phyloP scores from a whole-genome alignment of 2,888 invertebrate genomes.

The Ferdinandea cuprea region DNA sequence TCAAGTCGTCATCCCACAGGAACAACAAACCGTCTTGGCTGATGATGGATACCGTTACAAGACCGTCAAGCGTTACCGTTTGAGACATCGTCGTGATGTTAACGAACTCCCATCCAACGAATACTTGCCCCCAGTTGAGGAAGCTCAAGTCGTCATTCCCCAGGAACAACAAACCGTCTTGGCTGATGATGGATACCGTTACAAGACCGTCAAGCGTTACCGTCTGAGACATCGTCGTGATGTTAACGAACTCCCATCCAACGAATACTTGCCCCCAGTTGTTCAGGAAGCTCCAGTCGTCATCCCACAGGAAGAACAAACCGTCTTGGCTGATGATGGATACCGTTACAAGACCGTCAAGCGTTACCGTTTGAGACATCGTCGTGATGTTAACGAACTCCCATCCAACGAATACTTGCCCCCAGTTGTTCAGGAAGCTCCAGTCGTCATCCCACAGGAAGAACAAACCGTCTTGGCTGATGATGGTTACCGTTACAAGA shows the following conservation, averaged over 20 bases:
- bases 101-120: conserved; percentile 79
- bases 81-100: conserved; percentile 76
- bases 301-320: conserved; percentile 47
- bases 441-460: conserved; percentile 38
- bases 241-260: conserved; percentile 77
- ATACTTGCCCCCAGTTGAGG: conserved; percentile 78
- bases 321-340: conserved; percentile 26
- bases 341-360: conserved; percentile 79
- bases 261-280: conserved; percentile 76
- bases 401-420: conserved; percentile 76
- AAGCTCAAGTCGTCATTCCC: conserved; percentile 43
- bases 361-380: too few relatives aligned
- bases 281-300: conserved; percentile 67
- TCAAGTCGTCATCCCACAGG: conserved; percentile 1
- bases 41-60: conserved; percentile 74
- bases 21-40: conserved; percentile 49
- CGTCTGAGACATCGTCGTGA: conserved; percentile 76
- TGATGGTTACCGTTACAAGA: conserved; percentile 82
- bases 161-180: conserved; percentile 65
- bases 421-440: conserved; percentile 71
- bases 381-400: conserved; percentile 78
- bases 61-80: conserved; percentile 57
- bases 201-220: conserved; percentile 77
- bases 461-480: conserved; percentile 75
- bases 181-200: conserved; percentile 76